Evolutionary conservation across 2,113 vertebrate species (phyloP).

Genomic region (Noctilio leporinus): DNA sequence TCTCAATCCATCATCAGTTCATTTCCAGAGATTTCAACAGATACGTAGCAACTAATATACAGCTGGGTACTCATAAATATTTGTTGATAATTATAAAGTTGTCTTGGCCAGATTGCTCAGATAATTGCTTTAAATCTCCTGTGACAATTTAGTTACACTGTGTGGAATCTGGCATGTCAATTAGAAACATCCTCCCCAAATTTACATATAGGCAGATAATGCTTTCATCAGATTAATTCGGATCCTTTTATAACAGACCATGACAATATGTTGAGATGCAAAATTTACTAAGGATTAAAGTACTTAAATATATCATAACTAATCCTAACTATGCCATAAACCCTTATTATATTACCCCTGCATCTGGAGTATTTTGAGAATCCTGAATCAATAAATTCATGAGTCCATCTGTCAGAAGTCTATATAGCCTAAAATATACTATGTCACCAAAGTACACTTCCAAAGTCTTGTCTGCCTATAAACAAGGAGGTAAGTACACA

Average conservation of each 20-base stretch:
- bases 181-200: not conserved
- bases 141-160: slow-evolving; percentile 25
- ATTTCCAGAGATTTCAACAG: not conserved
- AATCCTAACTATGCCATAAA: not conserved
- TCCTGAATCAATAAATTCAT: slow-evolving; percentile 35
- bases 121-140: slow-evolving; percentile 48
- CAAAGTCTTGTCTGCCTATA: not conserved
- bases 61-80: slow-evolving; percentile 24
- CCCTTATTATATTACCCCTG: not conserved
- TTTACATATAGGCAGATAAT: slow-evolving; percentile 8
- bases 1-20: not conserved
- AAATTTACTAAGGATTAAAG: not conserved
- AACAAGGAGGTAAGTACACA: not conserved
- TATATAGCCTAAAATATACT: not conserved
- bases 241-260: not conserved
- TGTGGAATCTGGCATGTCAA: slow-evolving; percentile 20
- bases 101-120: slow-evolving; percentile 34
- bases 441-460: not conserved
- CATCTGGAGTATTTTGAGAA: slow-evolving; percentile 12
- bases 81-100: slow-evolving; percentile 33
- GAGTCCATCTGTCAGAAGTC: slow-evolving; percentile 27
- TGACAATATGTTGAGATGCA: slow-evolving; percentile 2
- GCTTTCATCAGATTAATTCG: slow-evolving; percentile 42
- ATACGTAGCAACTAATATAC: not conserved
- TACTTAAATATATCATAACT: not conserved